These are phyloP conservation scores for Caenorhabditis angaria DNA, from an alignment of 2,888 invertebrate genomes.

Conservation along the genomic window DNA sequence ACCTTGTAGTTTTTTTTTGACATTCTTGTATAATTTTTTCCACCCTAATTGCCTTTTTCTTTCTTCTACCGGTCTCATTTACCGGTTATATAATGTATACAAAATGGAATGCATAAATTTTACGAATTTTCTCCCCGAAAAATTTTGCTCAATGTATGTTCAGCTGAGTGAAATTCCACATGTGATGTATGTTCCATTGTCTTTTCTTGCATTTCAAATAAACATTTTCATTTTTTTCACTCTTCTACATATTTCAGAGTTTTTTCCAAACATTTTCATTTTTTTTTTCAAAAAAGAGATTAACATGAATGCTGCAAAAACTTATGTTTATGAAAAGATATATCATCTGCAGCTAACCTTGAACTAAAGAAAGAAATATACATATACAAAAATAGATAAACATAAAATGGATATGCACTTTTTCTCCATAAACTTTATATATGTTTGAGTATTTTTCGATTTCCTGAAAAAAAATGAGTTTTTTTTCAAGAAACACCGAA, in stretches of 20 bases:
- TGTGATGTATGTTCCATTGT: constrained; percentile 2
- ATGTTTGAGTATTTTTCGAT: too few relatives aligned
- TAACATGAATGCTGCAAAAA: background rate
- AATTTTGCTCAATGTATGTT: background rate
- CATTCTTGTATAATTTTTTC: background rate
- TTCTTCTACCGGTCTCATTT: background rate
- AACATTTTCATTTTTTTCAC: constrained; percentile 5
- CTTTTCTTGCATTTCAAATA: constrained; percentile 2
- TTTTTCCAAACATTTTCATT: background rate
- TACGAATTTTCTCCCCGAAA: background rate
- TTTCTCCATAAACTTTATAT: too few relatives aligned
- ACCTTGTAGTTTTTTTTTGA: background rate
- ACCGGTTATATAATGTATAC: background rate
- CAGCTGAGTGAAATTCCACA: constrained; percentile 4
- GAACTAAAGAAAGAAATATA: too few relatives aligned
- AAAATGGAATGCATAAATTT: background rate
- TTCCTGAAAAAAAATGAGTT: too few relatives aligned
- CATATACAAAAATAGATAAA: too few relatives aligned
- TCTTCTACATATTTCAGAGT: background rate
- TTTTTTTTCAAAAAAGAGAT: background rate
- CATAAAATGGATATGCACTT: too few relatives aligned
- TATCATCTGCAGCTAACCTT: too few relatives aligned
- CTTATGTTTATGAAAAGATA: background rate
- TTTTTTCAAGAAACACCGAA: too few relatives aligned
- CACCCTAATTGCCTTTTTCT: background rate